Evolutionary conservation across 2,888 invertebrate genomes (phyloP).

Genomic region (Megalurothrips usitatus): DNA sequence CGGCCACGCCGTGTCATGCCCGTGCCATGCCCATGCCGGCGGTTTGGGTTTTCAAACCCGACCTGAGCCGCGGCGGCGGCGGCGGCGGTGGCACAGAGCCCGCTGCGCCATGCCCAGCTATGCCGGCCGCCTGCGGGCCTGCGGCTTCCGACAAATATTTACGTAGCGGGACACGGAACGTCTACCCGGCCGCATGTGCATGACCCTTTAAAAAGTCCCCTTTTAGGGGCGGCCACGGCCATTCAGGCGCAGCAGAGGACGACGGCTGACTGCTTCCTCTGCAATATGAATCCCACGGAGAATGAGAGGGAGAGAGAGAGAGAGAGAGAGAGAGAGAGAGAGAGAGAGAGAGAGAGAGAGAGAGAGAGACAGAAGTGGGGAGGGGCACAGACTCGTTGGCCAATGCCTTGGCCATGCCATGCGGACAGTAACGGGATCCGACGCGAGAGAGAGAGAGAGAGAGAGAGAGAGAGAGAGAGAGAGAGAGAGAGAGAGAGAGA

Average conservation of each 20-base stretch:
- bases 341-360: not conserved
- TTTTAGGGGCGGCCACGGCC: not conserved
- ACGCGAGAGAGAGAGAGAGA: not conserved
- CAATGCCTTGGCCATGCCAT: not conserved
- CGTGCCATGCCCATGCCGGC: no score
- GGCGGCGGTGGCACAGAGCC: not conserved
- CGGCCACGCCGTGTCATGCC: no score
- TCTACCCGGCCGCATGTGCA: not conserved
- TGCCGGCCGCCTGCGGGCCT: not conserved
- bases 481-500: not conserved
- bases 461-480: not conserved
- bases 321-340: not conserved
- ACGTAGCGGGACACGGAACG: not conserved
- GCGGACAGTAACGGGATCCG: slow-evolving; percentile 16
- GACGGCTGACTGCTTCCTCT: no score
- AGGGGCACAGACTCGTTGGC: not conserved
- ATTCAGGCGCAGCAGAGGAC: no score
- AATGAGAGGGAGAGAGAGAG: no score
- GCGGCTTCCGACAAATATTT: not conserved
- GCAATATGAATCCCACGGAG: no score
- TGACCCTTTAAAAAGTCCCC: not conserved
- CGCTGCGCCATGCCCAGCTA: not conserved
- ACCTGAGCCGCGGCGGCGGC: no score
- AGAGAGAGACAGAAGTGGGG: not conserved
- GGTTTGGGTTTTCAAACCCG: no score